Conservation (phyloP, 2,888 invertebrate genomes). For the Torymus texanus region DNA sequence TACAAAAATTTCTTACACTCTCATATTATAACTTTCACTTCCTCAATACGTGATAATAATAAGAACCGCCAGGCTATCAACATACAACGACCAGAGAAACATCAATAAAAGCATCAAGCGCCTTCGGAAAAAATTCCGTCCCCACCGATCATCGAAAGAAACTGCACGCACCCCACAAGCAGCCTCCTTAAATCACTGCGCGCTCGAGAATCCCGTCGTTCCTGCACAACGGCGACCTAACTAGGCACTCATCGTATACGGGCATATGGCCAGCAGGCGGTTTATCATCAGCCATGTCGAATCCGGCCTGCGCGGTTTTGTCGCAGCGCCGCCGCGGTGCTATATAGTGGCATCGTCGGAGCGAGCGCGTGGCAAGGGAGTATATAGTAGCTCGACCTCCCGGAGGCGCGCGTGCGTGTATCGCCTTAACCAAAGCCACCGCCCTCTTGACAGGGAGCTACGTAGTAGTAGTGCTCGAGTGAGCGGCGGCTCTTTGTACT, state of each 20-base stretch:
- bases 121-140: too few relatives aligned
- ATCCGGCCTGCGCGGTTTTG: constrained; percentile 15
- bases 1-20: too few relatives aligned
- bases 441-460: constrained; percentile 59
- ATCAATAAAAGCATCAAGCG: too few relatives aligned
- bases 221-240: constrained; percentile 19
- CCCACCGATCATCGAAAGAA: too few relatives aligned
- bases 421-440: constrained; percentile 73
- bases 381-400: constrained; percentile 17
- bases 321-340: constrained; percentile 2
- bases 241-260: constrained; percentile 23
- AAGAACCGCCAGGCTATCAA: too few relatives aligned
- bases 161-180: too few relatives aligned
- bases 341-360: neutral
- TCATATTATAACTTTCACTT: too few relatives aligned
- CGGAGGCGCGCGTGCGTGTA: constrained; percentile 61
- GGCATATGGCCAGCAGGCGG: constrained; percentile 43
- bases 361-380: constrained; percentile 2
- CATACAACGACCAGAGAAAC: too few relatives aligned
- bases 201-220: neutral
- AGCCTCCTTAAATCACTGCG: neutral
- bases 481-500: constrained; percentile 25
- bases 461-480: constrained; percentile 43
- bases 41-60: too few relatives aligned
- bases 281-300: constrained; percentile 37